phyloP scores from a whole-genome alignment of 2,797 vertebrate species.

The Enteromius paludinosus region DNA sequence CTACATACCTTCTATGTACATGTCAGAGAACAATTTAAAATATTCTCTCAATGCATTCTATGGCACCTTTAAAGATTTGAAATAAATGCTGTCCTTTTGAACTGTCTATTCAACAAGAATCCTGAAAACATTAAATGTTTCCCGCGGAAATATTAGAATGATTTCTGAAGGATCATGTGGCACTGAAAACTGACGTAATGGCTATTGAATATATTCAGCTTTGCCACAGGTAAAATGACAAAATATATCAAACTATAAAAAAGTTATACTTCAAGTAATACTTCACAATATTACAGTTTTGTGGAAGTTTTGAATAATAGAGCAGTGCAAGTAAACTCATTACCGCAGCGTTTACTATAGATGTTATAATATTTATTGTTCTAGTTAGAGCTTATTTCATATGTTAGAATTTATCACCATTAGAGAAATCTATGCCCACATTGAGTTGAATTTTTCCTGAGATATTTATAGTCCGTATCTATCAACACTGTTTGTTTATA shows the following conservation, averaged over 20 bases:
- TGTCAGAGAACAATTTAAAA: too few species aligned
- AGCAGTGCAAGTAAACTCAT: neutral
- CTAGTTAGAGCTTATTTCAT: neutral
- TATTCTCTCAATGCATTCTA: too few species aligned
- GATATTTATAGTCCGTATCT: neutral
- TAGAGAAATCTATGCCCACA: neutral
- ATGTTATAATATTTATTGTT: constrained; percentile 1
- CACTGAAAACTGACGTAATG: neutral
- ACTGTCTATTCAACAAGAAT: neutral
- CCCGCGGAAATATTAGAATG: neutral
- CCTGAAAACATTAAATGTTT: neutral
- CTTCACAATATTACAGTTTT: neutral
- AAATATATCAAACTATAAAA: neutral
- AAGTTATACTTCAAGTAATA: neutral
- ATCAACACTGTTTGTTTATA: constrained; percentile 16
- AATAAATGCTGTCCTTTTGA: neutral
- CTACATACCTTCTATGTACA: too few species aligned
- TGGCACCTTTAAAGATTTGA: too few species aligned
- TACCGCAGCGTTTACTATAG: neutral
- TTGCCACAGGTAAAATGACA: neutral
- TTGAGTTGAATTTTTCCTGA: neutral
- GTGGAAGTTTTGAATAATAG: neutral
- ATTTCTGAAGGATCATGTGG: neutral
- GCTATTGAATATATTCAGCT: neutral
- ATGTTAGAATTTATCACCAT: neutral